Evolutionary conservation across 2,797 vertebrate genomes (phyloP).

Genomic region (Rhabdomys pumilio): DNA sequence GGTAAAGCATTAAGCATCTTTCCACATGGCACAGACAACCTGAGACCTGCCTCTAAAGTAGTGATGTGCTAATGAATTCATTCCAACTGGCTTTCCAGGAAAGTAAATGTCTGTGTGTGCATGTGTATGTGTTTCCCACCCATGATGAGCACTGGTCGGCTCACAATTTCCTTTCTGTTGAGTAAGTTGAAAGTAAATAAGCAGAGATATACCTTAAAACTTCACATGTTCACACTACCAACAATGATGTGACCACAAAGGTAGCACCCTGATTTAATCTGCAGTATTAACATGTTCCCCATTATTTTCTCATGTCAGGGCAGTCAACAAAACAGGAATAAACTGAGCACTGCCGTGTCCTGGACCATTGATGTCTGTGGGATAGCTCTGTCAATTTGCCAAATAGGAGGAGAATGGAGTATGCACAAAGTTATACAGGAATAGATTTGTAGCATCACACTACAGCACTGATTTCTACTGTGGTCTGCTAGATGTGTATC

Average conservation of each 20-base stretch:
- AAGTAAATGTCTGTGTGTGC: background rate
- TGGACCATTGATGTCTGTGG: background rate
- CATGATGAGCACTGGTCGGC: background rate
- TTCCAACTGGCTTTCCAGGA: slow-evolving; percentile 11
- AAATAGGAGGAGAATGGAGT: background rate
- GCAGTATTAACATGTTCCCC: background rate
- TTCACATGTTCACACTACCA: background rate
- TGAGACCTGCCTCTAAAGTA: slow-evolving; percentile 6
- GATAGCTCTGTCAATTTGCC: background rate
- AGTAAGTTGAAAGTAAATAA: background rate
- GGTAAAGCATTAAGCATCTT: background rate
- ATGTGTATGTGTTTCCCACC: background rate
- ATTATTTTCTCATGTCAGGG: background rate
- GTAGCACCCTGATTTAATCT: background rate
- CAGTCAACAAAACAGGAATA: background rate
- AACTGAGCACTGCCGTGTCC: background rate
- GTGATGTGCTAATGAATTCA: background rate
- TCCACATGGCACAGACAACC: background rate
- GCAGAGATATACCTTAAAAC: background rate
- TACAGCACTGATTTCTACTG: background rate
- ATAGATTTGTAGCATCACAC: background rate
- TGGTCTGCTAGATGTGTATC: background rate
- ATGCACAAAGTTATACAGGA: background rate
- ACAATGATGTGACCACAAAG: background rate
- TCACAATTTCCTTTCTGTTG: background rate